Percentiles rank a stretch among this genome's conserved stretches.
Evolutionary conservation across 2,113 vertebrate genomes (phyloP).

Genomic region (Engraulis encrasicolus): DNA sequence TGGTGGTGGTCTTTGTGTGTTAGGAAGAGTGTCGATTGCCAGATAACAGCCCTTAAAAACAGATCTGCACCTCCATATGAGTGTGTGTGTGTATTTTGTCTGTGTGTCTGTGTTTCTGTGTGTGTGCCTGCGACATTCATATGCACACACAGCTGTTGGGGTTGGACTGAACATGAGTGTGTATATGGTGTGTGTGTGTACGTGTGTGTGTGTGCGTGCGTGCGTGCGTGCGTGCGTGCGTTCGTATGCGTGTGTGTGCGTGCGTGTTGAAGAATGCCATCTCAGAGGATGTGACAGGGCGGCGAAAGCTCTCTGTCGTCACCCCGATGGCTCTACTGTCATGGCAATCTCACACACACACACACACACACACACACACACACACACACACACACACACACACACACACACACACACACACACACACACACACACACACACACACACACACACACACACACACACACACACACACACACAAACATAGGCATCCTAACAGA

Average conservation of each 20-base stretch:
- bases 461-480: background rate
- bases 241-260: background rate
- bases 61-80: background rate
- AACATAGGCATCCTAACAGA: background rate
- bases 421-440: no score
- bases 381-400: no score
- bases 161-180: background rate
- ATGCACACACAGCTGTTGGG: background rate
- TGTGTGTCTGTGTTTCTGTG: no score
- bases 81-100: no score
- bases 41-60: background rate
- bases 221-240: background rate
- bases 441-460: background rate
- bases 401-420: no score
- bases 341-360: no score
- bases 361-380: no score
- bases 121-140: no score
- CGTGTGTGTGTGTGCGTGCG: background rate
- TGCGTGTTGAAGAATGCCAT: background rate
- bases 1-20: no score
- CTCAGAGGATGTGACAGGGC: conserved; percentile 21
- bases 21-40: no score
- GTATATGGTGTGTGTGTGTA: conserved; percentile 46
- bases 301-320: conserved; percentile 42
- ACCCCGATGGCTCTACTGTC: background rate